Evolutionary conservation across 2,888 invertebrate species (phyloP), one percentile per base, ranked within the genome.

Genomic region (Sepioteuthis lessoniana): DNA sequence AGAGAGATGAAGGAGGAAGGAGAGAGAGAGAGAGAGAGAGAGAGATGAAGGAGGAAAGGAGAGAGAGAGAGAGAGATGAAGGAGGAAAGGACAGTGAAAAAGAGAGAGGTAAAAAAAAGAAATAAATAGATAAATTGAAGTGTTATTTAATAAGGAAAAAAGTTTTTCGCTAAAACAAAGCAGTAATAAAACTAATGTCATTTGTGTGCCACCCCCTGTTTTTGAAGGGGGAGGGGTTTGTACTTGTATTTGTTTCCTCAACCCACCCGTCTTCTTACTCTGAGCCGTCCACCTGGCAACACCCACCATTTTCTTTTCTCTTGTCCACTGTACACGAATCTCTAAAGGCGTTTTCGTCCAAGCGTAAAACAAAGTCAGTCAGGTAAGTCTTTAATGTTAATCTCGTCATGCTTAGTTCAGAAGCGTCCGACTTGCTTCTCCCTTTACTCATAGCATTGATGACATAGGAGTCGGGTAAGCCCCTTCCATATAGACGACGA

Each of bases 361-460:
- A 76, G 76, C 76, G n/a, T 76, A n/a, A 76, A 76, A 76, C 76
- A 21, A 55, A 55, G n/a, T n/a, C 76, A 76, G 76, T 76, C 76
- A n/a, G n/a, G n/a, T 76, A n/a, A 76, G n/a, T 35, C n/a, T 35
- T 76, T 76, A 76, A 35, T 35, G n/a, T 76, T 35, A n/a, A 76
- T 76, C 16, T 76, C n/a, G 76, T n/a, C 13, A 0, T 76, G 35
- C 76, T 76, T 13, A n/a, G n/a, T 76, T 76, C 76, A 10, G n/a
- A 35, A 10, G 76, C 76, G 76, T 76, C 76, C 76, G 76, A 76
- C 76, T 19, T 1, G 25, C 76, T 76, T 76, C n/a, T 19, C 76
- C 35, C 16, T 35, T 13, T n/a, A 35, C n/a, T 0, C n/a, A 5
- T 76, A 35, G 35, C 76, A n/a, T 76, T 76, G 76, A 76, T 35